phyloP scores from a whole-genome alignment of 2,797 vertebrate genomes.

The Jordanella pulchra region DNA sequence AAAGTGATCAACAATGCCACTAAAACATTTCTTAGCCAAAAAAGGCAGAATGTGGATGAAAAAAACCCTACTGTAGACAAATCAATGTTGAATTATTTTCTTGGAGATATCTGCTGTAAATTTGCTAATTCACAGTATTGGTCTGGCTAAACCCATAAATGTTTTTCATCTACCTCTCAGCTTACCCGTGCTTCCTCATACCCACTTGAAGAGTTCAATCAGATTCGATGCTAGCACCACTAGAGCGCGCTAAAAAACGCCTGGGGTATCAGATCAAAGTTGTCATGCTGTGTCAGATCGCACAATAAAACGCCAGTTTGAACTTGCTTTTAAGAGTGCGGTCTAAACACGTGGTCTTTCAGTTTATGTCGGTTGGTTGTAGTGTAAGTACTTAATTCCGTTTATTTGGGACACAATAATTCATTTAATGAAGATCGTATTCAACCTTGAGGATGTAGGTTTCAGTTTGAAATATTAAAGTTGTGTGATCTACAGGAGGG shows the following conservation, averaged over 20 bases:
- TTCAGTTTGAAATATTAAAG: conserved; percentile 20
- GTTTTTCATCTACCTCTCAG: background rate
- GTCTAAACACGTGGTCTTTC: conserved; percentile 41
- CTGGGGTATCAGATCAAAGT: conserved; percentile 13
- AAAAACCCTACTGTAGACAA: background rate
- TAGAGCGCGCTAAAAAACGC: conserved; percentile 56
- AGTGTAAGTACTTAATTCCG: too few species aligned
- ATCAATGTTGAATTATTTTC: background rate
- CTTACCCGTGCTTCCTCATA: background rate
- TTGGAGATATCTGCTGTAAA: too few species aligned
- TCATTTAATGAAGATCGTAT: background rate
- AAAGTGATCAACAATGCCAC: background rate
- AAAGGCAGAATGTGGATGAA: background rate
- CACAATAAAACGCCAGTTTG: conserved; percentile 67
- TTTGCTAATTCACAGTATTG: background rate
- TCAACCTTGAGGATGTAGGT: conserved; percentile 12
- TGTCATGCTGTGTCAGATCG: conserved; percentile 74
- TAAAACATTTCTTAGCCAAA: background rate
- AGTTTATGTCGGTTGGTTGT: background rate
- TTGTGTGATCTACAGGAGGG: background rate
- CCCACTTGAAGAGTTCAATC: background rate
- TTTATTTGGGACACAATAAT: background rate
- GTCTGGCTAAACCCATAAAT: background rate
- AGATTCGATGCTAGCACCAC: conserved; percentile 18
- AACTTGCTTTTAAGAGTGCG: conserved; percentile 38